Percentiles rank a stretch among this genome's conserved stretches.
Conservation (phyloP, 2,113 vertebrate species). For the Orycteropus afer region DNA sequence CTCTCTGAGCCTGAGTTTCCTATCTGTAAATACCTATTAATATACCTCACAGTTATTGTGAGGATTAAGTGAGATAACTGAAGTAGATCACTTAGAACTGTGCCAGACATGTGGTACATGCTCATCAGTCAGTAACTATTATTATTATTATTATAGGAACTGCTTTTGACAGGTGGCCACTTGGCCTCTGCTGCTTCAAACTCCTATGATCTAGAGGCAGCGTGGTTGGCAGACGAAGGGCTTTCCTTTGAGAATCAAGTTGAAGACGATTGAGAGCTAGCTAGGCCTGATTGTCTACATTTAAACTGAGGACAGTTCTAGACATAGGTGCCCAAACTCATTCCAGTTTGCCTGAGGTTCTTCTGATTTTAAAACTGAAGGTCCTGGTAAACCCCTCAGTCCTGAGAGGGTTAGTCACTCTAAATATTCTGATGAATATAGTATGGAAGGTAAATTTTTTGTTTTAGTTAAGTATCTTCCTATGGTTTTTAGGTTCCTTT, state of each 20-base stretch:
- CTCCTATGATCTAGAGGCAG: background rate
- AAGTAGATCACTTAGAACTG: background rate
- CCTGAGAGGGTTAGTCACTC: background rate
- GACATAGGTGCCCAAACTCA: background rate
- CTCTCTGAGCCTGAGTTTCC: background rate
- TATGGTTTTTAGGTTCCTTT: background rate
- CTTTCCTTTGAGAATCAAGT: background rate
- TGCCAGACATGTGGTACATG: background rate
- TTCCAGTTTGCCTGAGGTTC: background rate
- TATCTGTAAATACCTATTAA: background rate
- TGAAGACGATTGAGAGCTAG: background rate
- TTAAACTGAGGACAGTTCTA: background rate
- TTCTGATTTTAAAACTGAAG: background rate
- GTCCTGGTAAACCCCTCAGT: background rate
- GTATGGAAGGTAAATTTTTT: background rate
- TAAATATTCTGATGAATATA: background rate
- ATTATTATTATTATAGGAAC: background rate
- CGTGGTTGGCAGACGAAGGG: background rate
- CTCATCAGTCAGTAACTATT: background rate
- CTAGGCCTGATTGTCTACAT: background rate
- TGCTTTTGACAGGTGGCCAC: background rate
- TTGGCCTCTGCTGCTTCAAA: background rate
- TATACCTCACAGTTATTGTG: background rate
- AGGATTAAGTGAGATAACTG: constrained; percentile 1
- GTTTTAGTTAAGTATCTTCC: background rate